Evolutionary conservation across 2,888 invertebrate species (phyloP), one percentile per base, ranked within the genome.

Genomic region (Plagiodera versicolora): DNA sequence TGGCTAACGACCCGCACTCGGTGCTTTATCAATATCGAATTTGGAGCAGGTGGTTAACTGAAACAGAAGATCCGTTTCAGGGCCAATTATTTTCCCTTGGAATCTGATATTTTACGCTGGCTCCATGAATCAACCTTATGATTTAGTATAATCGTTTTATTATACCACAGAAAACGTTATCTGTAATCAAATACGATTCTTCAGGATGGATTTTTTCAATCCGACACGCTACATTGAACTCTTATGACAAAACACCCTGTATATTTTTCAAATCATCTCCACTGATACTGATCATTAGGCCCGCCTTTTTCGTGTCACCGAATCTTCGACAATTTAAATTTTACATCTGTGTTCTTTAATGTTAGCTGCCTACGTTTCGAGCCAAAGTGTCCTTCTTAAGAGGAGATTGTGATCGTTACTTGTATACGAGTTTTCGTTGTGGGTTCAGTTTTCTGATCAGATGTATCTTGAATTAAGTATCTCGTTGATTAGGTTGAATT

Each of bases 41-140:
- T 52, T 52, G 51, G 35, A 39, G 19, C 51, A 52, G 51, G 51
- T 52, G 51, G 35, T 39, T 19, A 8, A 32, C 51, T 19, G 51
- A 39, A 14, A 19, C 35, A 35, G 19, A 39, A 19, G 39, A 35
- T 18, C 51, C n/a, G 10, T 52, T 52, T 52, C 51, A 52, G 51
- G 51, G 51, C 51, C 39, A 52, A 52, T 52, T 52, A 52, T 35
- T 52, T 20, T 35, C 39, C 51, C 19, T 52, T 35, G 51, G 39
- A 52, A 52, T 18, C 35, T 39, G 51, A 52, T 52, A 39, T 39
- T 39, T 39, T 32, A 32, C 32, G 32, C 10, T 10, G 3, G 39
- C 39, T 14, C n/a, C 39, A 14, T 39, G 14, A 39, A 39, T 39
- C 39, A 39, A 39, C 39, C 14, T 14, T 39, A 9, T 32, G 10